Percentiles rank a stretch among this genome's conserved stretches.
These are phyloP conservation scores for Sigmodon hispidus DNA, from an alignment of 2,113 vertebrate genomes.

Conservation along the genomic window DNA sequence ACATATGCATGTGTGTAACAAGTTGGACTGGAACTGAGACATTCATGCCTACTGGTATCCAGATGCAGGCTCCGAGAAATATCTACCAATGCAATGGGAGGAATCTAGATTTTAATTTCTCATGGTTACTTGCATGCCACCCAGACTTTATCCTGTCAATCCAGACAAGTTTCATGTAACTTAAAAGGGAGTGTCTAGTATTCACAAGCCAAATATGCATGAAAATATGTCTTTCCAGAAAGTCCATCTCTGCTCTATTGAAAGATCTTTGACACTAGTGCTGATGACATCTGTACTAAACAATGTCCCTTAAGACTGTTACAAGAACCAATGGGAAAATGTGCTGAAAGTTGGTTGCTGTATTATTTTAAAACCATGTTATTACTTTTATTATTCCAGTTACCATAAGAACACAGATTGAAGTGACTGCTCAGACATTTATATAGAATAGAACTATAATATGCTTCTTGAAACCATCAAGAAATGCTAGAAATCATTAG, in stretches of 20 bases:
- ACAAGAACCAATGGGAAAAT: constrained; percentile 25
- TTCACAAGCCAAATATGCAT: neutral
- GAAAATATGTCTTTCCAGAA: neutral
- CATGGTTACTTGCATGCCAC: neutral
- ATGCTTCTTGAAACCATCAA: neutral
- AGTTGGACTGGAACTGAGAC: neutral
- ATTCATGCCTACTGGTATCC: neutral
- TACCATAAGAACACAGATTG: neutral
- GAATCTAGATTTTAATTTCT: neutral
- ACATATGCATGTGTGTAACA: neutral
- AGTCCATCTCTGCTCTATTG: neutral
- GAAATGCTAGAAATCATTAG: neutral
- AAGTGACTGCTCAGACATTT: neutral
- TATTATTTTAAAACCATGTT: neutral
- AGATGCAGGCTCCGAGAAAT: neutral
- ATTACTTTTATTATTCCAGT: neutral
- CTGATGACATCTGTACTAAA: neutral
- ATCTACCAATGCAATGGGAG: neutral
- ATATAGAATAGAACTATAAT: neutral
- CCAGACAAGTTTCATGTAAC: neutral
- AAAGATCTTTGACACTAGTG: neutral
- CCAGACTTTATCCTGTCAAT: neutral
- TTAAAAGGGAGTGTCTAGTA: neutral
- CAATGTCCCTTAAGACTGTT: neutral
- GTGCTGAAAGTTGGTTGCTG: neutral